Base-by-base conservation (phyloP, 2,113 vertebrate species). In the Mionectes macconnelli region DNA sequence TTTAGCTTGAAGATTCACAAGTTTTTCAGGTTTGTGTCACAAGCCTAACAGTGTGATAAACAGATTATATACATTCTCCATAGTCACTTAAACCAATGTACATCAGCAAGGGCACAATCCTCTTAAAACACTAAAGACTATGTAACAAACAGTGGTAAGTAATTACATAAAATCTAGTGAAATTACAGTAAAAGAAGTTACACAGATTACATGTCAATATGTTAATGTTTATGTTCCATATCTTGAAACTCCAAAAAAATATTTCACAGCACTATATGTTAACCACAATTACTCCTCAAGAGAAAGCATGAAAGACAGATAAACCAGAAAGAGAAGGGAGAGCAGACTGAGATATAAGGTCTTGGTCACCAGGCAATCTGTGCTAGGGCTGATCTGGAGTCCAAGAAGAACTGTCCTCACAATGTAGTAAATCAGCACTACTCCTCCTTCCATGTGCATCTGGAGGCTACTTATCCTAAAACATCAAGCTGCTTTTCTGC, bases 91-190 rank as follows among this genome's bases (percentile, higher is more conserved):
- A 90, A 89, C 35, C 77, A 66, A 28, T 13, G 47, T 70, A 66
- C 75, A 93, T 44, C 44, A 69, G n/a, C 1, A 5, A 82, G 60
- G 50, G n/a, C 50, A 83, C 72, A 93, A 92, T 92, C 67, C 68
- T 93, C 66, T 85, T 91, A 70, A 52, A 94, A 89, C 62, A 88
- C 44, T 85, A 68, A 85, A 67, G 21, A 33, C 42, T 44, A 60
- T 8, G 28, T 68, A 80, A 69, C 47, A 84, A 92, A 87, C 84
- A 82, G 53, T 76, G 62, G 91, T 59, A 74, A 42, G 10, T 45
- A 73, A 57, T 88, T 83, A 57, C 68, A 53, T n/a, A 90, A 94
- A 83, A 53, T 79, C 39, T 52, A 33, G 63, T 56, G 55, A 90
- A 82, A 73, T 49, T 37, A 42, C 3, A 52, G 52, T 33, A 70